Evolutionary conservation across 2,113 vertebrate genomes (phyloP).

Genomic region (Aramus guarauna): DNA sequence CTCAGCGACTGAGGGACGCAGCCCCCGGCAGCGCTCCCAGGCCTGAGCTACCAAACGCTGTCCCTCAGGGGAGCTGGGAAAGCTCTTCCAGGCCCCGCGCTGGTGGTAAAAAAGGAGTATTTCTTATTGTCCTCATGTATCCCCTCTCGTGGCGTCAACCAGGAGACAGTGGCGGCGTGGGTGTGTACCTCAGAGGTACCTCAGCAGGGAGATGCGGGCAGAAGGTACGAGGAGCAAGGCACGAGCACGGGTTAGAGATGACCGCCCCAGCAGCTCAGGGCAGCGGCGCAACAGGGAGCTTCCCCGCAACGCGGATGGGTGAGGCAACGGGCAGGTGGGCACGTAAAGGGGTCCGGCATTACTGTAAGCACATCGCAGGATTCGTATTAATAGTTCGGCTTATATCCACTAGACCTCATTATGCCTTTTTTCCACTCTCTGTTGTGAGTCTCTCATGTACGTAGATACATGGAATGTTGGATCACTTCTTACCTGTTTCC

Average conservation of each 20-base stretch:
- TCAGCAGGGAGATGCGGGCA: no score
- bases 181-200: background rate
- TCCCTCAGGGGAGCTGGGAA: background rate
- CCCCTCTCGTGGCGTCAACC: accelerated
- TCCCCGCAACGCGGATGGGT: accelerated
- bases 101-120: accelerated
- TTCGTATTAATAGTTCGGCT: background rate
- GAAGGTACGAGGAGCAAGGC: no score
- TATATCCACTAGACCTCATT: background rate
- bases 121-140: background rate
- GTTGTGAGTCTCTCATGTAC: background rate
- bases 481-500: background rate
- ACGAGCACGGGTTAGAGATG: no score
- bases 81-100: background rate
- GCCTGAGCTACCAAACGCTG: no score
- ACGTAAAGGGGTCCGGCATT: no score
- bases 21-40: no score
- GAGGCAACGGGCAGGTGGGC: accelerated
- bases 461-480: background rate
- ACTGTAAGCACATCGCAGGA: accelerated
- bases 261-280: no score
- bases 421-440: background rate
- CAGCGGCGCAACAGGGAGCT: background rate
- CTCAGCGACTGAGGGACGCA: no score
- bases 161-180: accelerated